phyloP scores from a whole-genome alignment of 1,140 invertebrate species.

The Nasonia vitripennis region DNA sequence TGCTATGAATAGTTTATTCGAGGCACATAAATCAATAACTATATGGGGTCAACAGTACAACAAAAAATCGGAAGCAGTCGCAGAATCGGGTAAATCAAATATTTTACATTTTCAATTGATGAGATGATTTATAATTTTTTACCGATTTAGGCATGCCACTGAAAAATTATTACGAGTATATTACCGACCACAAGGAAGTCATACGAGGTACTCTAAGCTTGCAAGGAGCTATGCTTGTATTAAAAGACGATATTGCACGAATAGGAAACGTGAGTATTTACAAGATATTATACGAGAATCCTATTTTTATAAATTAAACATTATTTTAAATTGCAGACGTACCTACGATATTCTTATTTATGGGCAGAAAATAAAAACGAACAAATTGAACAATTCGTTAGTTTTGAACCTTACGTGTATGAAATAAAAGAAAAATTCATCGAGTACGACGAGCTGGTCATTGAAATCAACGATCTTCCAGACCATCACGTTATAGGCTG shows the following conservation, averaged over 20 bases:
- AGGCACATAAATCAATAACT: constrained; percentile 79
- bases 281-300: not conserved
- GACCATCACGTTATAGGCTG: constrained; percentile 80
- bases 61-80: not conserved
- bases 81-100: not conserved
- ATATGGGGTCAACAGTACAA: constrained; percentile 81
- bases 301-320: constrained; percentile 25
- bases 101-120: not conserved
- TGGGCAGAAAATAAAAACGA: constrained; percentile 84
- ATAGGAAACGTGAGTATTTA: constrained; percentile 62
- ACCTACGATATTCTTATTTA: constrained; percentile 78
- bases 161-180: constrained; percentile 80
- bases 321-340: constrained; percentile 64
- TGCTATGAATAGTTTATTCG: constrained; percentile 79
- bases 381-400: constrained; percentile 82
- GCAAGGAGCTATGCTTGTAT: constrained; percentile 80
- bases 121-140: not conserved
- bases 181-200: constrained; percentile 88
- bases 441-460: constrained; percentile 81
- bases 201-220: constrained; percentile 82
- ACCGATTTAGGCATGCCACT: not conserved
- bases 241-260: constrained; percentile 78
- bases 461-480: constrained; percentile 80
- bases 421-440: constrained; percentile 85
- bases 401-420: constrained; percentile 81